phyloP scores from a whole-genome alignment of 2,797 vertebrate species.

The Odontamblyopus rebecca region DNA sequence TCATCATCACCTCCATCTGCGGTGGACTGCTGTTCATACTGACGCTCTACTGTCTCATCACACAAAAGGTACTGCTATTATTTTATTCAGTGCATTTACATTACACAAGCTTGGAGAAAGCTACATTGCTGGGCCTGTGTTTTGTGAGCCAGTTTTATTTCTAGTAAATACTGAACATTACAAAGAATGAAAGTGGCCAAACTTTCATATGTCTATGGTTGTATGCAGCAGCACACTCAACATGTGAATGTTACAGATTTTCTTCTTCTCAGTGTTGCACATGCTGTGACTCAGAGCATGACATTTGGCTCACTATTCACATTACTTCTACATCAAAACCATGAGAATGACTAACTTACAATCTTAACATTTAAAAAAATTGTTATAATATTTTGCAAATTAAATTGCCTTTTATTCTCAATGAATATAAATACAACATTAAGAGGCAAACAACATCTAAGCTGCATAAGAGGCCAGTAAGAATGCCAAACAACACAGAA shows the following conservation, averaged over 20 bases:
- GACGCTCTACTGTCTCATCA: conserved; percentile 71
- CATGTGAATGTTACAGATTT: conserved; percentile 3
- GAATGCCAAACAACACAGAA: not conserved
- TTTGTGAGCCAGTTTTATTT: conserved; percentile 11
- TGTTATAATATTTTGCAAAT: no score
- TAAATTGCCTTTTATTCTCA: no score
- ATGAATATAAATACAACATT: not conserved
- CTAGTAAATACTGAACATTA: conserved; percentile 24
- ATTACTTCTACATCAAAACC: conserved; percentile 3
- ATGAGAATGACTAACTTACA: no score
- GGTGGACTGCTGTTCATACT: conserved; percentile 73
- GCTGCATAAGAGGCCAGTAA: not conserved
- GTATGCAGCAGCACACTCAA: conserved; percentile 13
- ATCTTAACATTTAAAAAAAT: not conserved
- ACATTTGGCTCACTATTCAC: not conserved
- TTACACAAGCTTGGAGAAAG: conserved; percentile 20
- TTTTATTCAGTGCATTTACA: conserved; percentile 23
- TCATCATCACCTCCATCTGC: conserved; percentile 71
- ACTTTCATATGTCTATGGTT: conserved; percentile 2
- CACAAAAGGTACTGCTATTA: conserved; percentile 70
- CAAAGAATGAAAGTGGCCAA: conserved; percentile 10
- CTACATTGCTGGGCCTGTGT: conserved; percentile 30
- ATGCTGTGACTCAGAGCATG: conserved; percentile 4
- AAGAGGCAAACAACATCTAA: not conserved
- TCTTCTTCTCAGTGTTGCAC: conserved; percentile 5